Conservation (phyloP, 2,113 vertebrate genomes). For the Turdus rufiventris region DNA sequence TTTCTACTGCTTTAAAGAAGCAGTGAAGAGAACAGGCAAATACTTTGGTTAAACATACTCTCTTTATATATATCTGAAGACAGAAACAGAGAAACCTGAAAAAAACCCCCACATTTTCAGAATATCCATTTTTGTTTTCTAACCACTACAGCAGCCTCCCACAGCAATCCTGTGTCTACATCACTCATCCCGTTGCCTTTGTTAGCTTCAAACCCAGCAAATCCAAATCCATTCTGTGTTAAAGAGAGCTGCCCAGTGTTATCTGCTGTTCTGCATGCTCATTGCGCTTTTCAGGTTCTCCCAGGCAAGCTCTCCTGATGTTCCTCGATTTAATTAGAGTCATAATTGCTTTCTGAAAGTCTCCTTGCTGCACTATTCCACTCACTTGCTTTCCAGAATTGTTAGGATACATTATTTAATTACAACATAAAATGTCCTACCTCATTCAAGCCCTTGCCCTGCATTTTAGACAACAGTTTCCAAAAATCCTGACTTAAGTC, state of each 20-base stretch:
- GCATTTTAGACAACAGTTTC: background rate
- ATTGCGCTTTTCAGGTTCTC: constrained; percentile 20
- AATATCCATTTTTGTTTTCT: background rate
- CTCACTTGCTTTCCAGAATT: background rate
- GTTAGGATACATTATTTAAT: background rate
- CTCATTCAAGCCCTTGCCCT: background rate
- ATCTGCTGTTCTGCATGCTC: background rate
- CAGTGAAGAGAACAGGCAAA: background rate
- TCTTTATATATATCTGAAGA: background rate
- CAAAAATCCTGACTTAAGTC: background rate
- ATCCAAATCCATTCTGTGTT: background rate
- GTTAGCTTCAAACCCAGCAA: background rate
- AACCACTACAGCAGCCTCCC: background rate
- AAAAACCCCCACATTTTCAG: background rate
- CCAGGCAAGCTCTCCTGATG: constrained; percentile 20
- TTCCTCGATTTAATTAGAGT: constrained; percentile 34
- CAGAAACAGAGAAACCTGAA: background rate
- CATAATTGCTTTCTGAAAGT: background rate
- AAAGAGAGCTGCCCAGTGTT: background rate
- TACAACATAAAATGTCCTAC: background rate
- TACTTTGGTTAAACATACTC: background rate
- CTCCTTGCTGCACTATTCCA: background rate
- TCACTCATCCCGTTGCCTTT: background rate
- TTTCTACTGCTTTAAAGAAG: background rate
- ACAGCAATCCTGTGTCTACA: background rate